Evolutionary conservation across 2,113 vertebrate genomes (phyloP), one percentile per base, ranked within the genome.

Genomic region (Nanger granti): DNA sequence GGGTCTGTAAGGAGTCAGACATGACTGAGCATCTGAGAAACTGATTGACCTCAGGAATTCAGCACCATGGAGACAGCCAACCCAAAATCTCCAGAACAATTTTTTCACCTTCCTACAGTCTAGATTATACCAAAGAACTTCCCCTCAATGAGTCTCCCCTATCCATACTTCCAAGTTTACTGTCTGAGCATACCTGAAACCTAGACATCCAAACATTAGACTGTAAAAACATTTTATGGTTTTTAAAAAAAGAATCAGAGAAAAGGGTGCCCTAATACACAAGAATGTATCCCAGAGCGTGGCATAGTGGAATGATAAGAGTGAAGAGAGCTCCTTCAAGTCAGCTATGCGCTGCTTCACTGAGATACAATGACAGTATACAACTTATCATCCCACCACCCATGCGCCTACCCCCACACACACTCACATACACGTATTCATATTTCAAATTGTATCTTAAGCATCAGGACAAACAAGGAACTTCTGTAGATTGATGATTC

Each of bases 21-120:
- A 44, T 15, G 24, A 44, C 73, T 79, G 41, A 79, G 73, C 24
- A 15, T 79, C 73, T 44, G 73, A 44, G 73, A 44, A 28, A 12
- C 28, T 88, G 26, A 55, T 82, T 96, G 54, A 31, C 28, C 9
- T 6, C 82, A 28, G 64, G 17, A 92, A 91, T 90, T 97, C 88
- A 91, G 95, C 87, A 95, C 94, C 91, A 89, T 88, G 73, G 91
- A 98, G 94, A 96, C 4, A 83, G 54, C 47, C 31, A 86, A 47
- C 59, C 47, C 57, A 3, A 96, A 94, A 37, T 34, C 62, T 86
- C 93, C 37, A 91, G 80, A 93, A 66, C 5, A 80, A 94, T 89
- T 10, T 86, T 64, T 93, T 41, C 15, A 82, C 28, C 95, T 95
- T 29, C 18, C 26, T 60, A 76, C 5, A 84, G 12, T 14, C 47